These are phyloP conservation scores for Drosophila villosipedis DNA, from an alignment of 2,888 invertebrate genomes.

Conservation along the genomic window DNA sequence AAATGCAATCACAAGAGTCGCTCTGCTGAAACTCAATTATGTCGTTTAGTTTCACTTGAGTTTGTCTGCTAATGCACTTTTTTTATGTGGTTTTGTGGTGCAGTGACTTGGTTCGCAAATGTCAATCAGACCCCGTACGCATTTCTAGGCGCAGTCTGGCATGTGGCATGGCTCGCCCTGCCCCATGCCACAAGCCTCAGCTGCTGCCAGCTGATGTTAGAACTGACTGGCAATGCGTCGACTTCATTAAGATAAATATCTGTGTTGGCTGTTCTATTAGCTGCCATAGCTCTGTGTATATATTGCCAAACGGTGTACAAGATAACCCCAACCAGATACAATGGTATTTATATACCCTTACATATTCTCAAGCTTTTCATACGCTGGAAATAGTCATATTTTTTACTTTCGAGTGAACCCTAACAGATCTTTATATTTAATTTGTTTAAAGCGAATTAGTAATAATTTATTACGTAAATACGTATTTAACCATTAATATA, in stretches of 20 bases:
- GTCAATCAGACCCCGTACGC: conserved; percentile 67
- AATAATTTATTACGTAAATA: not conserved
- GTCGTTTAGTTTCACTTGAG: conserved; percentile 61
- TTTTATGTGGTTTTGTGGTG: conserved; percentile 23
- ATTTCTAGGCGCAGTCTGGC: conserved; percentile 72
- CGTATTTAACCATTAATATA: not conserved
- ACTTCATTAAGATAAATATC: conserved; percentile 67
- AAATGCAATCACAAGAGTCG: conserved; percentile 41
- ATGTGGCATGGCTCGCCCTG: conserved; percentile 51
- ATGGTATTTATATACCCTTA: not conserved
- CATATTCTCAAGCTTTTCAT: not conserved
- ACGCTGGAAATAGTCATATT: not conserved
- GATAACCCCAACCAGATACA: not conserved
- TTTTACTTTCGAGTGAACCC: too few relatives aligned
- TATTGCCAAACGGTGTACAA: conserved; percentile 29
- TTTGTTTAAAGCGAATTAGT: not conserved
- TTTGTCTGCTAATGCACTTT: conserved; percentile 36
- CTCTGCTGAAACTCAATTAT: conserved; percentile 70
- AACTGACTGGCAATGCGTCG: conserved; percentile 58
- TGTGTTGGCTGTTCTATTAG: conserved; percentile 63
- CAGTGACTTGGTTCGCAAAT: conserved; percentile 61
- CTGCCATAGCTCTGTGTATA: conserved; percentile 47
- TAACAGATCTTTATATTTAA: not conserved
- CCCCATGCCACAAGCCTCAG: conserved; percentile 27
- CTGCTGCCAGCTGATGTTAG: conserved; percentile 38